Conservation (phyloP, 2,888 invertebrate species). For the Drosophila quasianomalipes region DNA sequence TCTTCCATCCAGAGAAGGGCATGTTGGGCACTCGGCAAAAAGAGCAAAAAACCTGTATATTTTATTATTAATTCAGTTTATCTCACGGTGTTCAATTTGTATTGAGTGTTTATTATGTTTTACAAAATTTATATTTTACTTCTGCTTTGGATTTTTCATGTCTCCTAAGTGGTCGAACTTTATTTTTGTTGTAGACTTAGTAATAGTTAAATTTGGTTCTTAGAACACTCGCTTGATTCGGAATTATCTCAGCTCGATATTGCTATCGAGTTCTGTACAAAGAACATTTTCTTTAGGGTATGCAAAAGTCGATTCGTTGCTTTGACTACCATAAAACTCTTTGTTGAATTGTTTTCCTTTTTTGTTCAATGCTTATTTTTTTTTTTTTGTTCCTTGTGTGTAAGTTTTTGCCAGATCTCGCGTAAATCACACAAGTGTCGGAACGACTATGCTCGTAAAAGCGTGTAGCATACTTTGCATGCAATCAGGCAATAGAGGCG, state of each 20-base stretch:
- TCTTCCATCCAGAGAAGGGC: constrained; percentile 7
- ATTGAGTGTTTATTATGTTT: neutral
- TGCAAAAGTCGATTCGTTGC: neutral
- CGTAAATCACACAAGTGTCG: constrained; percentile 76
- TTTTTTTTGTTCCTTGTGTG: constrained; percentile 22
- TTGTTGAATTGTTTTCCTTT: constrained; percentile 30
- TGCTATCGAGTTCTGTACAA: neutral
- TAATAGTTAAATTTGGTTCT: too few relatives aligned
- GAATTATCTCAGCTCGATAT: neutral
- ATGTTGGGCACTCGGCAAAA: neutral
- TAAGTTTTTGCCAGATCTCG: constrained; percentile 54
- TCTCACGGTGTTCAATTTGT: neutral
- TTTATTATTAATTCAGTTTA: neutral
- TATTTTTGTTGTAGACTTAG: too few relatives aligned
- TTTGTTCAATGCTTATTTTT: constrained; percentile 18
- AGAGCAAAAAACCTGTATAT: neutral
- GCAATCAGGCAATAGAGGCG: constrained; percentile 59
- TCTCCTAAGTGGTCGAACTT: too few relatives aligned
- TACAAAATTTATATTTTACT: neutral
- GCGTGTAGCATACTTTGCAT: constrained; percentile 58
- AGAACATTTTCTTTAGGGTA: constrained; percentile 8
- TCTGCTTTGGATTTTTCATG: neutral
- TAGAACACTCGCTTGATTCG: neutral
- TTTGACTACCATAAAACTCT: neutral
- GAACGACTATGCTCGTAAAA: constrained; percentile 52